phyloP scores from a whole-genome alignment of 2,797 vertebrate species.

The Onychomys arenicola region DNA sequence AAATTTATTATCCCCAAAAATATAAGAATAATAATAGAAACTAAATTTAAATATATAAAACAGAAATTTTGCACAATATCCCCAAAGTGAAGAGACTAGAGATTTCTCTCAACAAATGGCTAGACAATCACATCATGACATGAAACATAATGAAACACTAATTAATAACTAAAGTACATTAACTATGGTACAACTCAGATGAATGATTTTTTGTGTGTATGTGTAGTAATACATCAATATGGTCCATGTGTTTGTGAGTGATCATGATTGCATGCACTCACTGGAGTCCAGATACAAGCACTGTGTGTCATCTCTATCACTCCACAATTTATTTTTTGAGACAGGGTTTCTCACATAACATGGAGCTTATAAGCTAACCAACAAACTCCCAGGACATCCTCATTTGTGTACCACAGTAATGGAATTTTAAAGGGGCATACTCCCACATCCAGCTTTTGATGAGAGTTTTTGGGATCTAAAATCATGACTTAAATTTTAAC shows the following conservation, averaged over 20 bases:
- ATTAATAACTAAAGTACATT: not conserved
- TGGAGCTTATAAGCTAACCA: not conserved
- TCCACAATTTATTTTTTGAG: not conserved
- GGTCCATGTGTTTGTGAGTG: not conserved
- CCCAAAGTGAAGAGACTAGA: not conserved
- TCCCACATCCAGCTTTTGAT: not conserved
- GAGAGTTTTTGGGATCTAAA: not conserved
- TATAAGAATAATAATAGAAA: not conserved
- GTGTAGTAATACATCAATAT: not conserved
- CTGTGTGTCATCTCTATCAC: not conserved
- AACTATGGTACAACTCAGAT: not conserved
- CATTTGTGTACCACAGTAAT: not conserved
- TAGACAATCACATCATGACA: not conserved
- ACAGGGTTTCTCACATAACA: not conserved
- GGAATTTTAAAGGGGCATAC: not conserved
- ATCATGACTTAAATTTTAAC: not conserved
- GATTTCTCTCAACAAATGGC: not conserved
- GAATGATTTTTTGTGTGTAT: not conserved
- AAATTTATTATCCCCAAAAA: not conserved
- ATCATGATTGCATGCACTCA: not conserved
- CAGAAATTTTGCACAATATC: not conserved
- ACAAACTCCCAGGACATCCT: not conserved
- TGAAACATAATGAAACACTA: not conserved
- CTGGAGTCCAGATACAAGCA: not conserved
- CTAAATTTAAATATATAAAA: not conserved